A percentile compares a stretch with the other conserved stretches of the same genome.
phyloP scores from a whole-genome alignment of 2,888 invertebrate species.

The Melolontha melolontha region DNA sequence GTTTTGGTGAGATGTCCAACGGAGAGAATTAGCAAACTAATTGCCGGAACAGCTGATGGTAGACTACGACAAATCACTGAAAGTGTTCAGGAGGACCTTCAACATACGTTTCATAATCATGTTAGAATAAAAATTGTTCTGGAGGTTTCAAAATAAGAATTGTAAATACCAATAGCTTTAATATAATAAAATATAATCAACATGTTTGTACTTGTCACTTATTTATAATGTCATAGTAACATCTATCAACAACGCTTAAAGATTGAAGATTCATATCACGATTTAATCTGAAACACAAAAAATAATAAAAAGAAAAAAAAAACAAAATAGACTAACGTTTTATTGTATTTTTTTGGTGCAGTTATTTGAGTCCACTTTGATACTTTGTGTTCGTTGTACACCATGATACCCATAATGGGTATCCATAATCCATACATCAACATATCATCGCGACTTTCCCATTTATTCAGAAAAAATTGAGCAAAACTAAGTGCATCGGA shows the following conservation, averaged over 20 bases:
- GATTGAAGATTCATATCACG: slow-evolving; percentile 25
- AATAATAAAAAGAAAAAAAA: slow-evolving; percentile 3
- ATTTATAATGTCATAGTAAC: slow-evolving; percentile 57
- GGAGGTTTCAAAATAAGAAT: slow-evolving; percentile 44
- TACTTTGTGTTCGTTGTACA: slow-evolving; percentile 75
- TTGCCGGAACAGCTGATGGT: slow-evolving; percentile 77
- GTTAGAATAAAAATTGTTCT: slow-evolving; percentile 60
- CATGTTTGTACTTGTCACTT: slow-evolving; percentile 45
- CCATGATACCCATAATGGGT: slow-evolving; percentile 78
- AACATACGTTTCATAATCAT: slow-evolving; percentile 59
- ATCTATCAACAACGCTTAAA: slow-evolving; percentile 53
- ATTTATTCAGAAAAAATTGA: slow-evolving; percentile 75
- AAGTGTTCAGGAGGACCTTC: slow-evolving; percentile 60
- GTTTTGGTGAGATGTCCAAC: slow-evolving; percentile 75
- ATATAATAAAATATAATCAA: slow-evolving; percentile 40
- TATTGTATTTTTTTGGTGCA: slow-evolving; percentile 63
- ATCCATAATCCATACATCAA: slow-evolving; percentile 72
- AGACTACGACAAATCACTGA: slow-evolving; percentile 78
- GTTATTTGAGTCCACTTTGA: slow-evolving; percentile 81
- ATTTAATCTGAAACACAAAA: slow-evolving; percentile 42
- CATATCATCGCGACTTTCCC: slow-evolving; percentile 68
- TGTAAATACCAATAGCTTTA: slow-evolving; percentile 33
- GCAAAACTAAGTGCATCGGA: slow-evolving; percentile 77
- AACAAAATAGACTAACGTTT: slow-evolving; percentile 50
- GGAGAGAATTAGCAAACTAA: slow-evolving; percentile 72